Evolutionary conservation across 2,888 invertebrate species (phyloP).

Genomic region (Agriotes lineatus): DNA sequence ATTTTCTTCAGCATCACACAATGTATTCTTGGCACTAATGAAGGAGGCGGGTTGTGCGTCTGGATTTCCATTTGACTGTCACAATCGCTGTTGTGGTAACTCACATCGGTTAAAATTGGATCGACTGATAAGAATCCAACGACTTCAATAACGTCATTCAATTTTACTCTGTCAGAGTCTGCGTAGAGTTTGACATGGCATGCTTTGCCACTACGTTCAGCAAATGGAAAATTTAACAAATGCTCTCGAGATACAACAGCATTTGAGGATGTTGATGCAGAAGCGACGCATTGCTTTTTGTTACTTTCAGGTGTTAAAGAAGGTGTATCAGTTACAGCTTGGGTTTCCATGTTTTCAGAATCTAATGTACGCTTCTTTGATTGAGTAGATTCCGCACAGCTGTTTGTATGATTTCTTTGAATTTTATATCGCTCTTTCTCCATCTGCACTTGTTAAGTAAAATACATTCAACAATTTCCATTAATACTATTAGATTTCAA

Average conservation of each 20-base stretch:
- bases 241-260: conserved; percentile 71
- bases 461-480: neutral
- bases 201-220: conserved; percentile 76
- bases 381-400: conserved; percentile 17
- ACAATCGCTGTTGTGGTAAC: conserved; percentile 61
- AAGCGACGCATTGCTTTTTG: conserved; percentile 46
- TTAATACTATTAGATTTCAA: no score
- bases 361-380: conserved; percentile 61
- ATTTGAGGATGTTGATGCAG: conserved; percentile 49
- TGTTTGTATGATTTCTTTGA: no score
- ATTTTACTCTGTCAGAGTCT: conserved; percentile 72
- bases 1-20: conserved; percentile 75
- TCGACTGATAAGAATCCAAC: conserved; percentile 86
- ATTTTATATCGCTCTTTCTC: conserved; percentile 28
- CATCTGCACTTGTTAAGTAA: conserved; percentile 37
- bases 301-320: conserved; percentile 33
- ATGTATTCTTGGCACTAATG: conserved; percentile 86
- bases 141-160: conserved; percentile 87
- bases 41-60: conserved; percentile 83
- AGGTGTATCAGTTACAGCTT: conserved; percentile 25
- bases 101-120: conserved; percentile 69
- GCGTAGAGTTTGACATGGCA: conserved; percentile 83
- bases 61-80: conserved; percentile 73
- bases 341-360: conserved; percentile 51
- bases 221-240: conserved; percentile 83